phyloP scores from a whole-genome alignment of 2,797 vertebrate species.

The Corythornis leucogaster region DNA sequence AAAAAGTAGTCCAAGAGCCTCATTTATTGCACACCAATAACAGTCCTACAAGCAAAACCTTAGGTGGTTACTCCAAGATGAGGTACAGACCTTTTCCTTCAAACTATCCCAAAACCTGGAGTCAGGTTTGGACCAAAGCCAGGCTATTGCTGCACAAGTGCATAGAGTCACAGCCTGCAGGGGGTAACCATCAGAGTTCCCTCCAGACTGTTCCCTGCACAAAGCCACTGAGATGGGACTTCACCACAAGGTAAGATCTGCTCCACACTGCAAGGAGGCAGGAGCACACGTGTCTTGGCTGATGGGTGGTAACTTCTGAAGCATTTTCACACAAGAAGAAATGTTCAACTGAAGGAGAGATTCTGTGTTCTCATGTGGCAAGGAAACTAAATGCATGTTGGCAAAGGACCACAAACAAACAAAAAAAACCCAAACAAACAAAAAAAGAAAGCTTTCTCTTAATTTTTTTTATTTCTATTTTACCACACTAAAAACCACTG shows the following conservation, averaged over 20 bases:
- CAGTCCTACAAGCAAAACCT: background rate
- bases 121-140: background rate
- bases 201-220: background rate
- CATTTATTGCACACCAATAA: background rate
- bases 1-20: background rate
- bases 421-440: background rate
- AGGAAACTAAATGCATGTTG: background rate
- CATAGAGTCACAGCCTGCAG: accelerated
- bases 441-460: background rate
- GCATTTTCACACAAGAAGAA: background rate
- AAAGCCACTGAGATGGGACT: background rate
- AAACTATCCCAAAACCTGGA: background rate
- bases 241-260: background rate
- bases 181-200: background rate
- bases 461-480: background rate
- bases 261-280: accelerated
- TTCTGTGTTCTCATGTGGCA: background rate
- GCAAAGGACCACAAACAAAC: background rate
- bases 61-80: background rate
- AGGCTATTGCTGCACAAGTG: background rate
- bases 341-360: background rate
- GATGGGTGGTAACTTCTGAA: background rate
- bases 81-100: background rate
- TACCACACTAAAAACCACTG: background rate
- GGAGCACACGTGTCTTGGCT: background rate